Evolutionary conservation across 2,797 vertebrate species (phyloP), one percentile per base, ranked within the genome.

Genomic region (Rhynchotus rufescens): DNA sequence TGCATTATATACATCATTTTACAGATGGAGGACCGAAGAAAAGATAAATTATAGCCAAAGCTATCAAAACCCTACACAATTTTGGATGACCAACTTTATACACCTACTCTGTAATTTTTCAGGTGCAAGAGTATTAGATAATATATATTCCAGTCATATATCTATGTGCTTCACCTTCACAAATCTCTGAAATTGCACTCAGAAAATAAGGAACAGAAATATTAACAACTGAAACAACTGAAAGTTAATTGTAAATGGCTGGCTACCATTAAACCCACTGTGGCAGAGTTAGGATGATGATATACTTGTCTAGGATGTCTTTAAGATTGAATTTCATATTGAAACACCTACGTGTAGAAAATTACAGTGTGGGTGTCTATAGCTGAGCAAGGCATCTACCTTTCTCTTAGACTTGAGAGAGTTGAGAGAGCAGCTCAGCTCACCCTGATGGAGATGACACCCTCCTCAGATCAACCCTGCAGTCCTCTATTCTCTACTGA

Each of bases 81-180:
- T 95, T 93, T 84, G 93, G 92, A 88, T 93, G 89, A 88, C 89
- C 91, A 93, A 34, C 80, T 94, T 95, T 89, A 92, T 83, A 84
- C 49, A 93, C 36, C 75, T 91, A 92, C 72, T 28, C 47, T 91
- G 36, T 89, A 91, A 86, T 94, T 95, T 95, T 83, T 91, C 45
- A 54, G 68, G 32, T 54, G 36, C 57, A 89, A 77, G 42, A 88
- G 57, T 68, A 88, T 84, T 91, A 92, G 89, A 60, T 66, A 76
- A 89, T 88, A 57, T 81, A 34, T n/a, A 95, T 95, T 92, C 83
- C 14, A 89, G 45, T 91, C 83, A 67, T 49, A 66, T 73, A 60
- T 38, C 15, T 36, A 6, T 26, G 32, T 74, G 47, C 78, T 79
- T 81, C 72, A 86, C 36, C n/a, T 32, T 69, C 87, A 74, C 69